phyloP scores from a whole-genome alignment of 2,113 vertebrate genomes.

The Bujurquina vittata region DNA sequence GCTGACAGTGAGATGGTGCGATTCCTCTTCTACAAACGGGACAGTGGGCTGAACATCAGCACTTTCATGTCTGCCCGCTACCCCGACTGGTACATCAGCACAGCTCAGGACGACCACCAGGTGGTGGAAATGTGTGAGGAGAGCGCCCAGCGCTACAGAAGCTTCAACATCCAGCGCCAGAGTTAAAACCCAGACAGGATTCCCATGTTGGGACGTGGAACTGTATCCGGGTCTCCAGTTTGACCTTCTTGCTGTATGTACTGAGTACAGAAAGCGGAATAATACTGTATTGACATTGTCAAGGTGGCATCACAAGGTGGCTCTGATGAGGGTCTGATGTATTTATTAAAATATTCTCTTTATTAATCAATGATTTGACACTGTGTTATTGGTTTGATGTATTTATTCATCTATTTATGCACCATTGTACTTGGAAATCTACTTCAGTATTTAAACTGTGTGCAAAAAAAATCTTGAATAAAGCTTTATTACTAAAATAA shows the following conservation, averaged over 20 bases:
- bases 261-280: too few species aligned
- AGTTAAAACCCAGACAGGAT: neutral
- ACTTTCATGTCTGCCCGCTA: conserved; percentile 65
- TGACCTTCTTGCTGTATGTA: neutral
- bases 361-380: too few species aligned
- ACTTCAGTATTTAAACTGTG: neutral
- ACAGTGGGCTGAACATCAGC: conserved; percentile 50
- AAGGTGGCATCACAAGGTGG: neutral
- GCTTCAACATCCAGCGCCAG: conserved; percentile 55
- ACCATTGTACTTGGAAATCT: neutral
- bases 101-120: conserved; percentile 26
- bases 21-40: conserved; percentile 74
- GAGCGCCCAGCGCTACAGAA: neutral
- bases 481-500: neutral
- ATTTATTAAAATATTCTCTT: neutral
- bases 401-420: conserved; percentile 49
- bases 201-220: neutral
- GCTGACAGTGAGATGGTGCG: conserved; percentile 38
- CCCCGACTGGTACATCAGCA: conserved; percentile 76
- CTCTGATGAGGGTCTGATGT: neutral
- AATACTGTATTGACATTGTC: too few species aligned
- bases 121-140: conserved; percentile 58
- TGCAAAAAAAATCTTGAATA: conserved; percentile 11
- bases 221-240: neutral
- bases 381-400: neutral